These are phyloP conservation scores for Drosophila suzukii DNA, from an alignment of 1,140 invertebrate species.

Conservation along the genomic window DNA sequence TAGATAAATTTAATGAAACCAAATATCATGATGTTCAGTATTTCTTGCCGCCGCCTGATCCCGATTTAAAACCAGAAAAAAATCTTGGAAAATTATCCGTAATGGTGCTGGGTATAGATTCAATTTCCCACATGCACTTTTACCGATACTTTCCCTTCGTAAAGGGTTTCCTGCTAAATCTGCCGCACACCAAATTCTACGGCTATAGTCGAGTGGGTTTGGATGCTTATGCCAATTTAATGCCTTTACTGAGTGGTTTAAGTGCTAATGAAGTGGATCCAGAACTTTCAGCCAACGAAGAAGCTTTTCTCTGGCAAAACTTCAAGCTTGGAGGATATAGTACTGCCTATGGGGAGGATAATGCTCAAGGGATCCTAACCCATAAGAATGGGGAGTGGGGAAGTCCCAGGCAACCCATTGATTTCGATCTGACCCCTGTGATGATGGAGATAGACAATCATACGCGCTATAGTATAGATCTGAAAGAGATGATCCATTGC, in stretches of 20 bases:
- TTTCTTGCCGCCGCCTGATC: constrained; percentile 32
- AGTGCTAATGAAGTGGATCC: constrained; percentile 86
- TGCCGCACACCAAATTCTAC: constrained; percentile 88
- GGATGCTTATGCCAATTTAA: constrained; percentile 92
- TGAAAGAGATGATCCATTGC: constrained; percentile 31
- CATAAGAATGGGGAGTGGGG: not conserved
- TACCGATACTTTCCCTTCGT: constrained; percentile 91
- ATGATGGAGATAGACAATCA: constrained; percentile 40
- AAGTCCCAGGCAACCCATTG: constrained; percentile 6
- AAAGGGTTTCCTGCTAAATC: constrained; percentile 85
- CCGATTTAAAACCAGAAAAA: fast-evolving
- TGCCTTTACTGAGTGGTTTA: constrained; percentile 89
- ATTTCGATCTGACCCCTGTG: constrained; percentile 45
- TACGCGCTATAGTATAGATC: constrained; percentile 48
- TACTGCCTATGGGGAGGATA: constrained; percentile 52
- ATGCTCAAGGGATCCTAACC: constrained; percentile 4
- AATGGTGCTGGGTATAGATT: constrained; percentile 92
- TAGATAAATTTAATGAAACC: not conserved
- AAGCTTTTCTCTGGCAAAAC: constrained; percentile 25
- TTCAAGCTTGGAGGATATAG: constrained; percentile 39
- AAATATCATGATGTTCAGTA: constrained; percentile 50
- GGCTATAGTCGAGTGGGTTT: constrained; percentile 93
- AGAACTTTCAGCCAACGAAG: constrained; percentile 85
- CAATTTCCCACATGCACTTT: constrained; percentile 93
- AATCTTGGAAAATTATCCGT: constrained; percentile 83